Base-by-base conservation (phyloP, 2,888 invertebrate species). In the Lymantria monacha region DNA sequence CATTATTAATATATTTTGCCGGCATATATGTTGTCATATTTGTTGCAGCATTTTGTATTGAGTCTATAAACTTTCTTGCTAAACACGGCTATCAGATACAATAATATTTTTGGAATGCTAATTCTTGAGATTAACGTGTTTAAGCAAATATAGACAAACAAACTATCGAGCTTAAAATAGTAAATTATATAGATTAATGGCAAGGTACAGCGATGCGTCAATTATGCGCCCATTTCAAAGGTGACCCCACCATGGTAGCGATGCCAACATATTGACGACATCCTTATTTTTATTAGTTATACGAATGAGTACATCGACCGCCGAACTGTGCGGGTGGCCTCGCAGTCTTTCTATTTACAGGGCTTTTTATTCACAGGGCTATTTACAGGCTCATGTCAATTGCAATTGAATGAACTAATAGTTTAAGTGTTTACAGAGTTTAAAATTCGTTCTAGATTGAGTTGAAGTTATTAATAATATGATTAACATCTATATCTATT, bases 201-300 rank as follows among this genome's bases (percentile, higher is more conserved):
- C 64, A 72, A 66, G 51, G 51, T 53, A 49, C 54, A 55, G 54
- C 55, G 54, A 66, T 63, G 55, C 66, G 68, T 68, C 63, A 66
- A 59, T 51, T 46, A 59, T 49, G 74, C 76, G 62, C 73, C 75
- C 75, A 70, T 63, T 59, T 60, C 68, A 70, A 82, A 83, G 85
- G 84, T 85, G 87, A 87, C 84, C 83, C 82, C 78, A 75, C 76
- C 69, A 81, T 78, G 79, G 79, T 55, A 70, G 63, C 77, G 86
- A 80, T 87, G 89, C 90, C 88, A 90, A 88, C 78, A 77, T 79
- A 87, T 89, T 90, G 90, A 90, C 90, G 89, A 85, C 90, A 90
- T 90, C 90, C 90, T 88, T 90, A 87, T 90, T 89, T 90, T 85
- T 87, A 89, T 87, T 87, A 81, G 80, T 80, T 78, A 77, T 79